Evolutionary conservation across 2,113 vertebrate species (phyloP).

Genomic region (Chloroceryle aenea): DNA sequence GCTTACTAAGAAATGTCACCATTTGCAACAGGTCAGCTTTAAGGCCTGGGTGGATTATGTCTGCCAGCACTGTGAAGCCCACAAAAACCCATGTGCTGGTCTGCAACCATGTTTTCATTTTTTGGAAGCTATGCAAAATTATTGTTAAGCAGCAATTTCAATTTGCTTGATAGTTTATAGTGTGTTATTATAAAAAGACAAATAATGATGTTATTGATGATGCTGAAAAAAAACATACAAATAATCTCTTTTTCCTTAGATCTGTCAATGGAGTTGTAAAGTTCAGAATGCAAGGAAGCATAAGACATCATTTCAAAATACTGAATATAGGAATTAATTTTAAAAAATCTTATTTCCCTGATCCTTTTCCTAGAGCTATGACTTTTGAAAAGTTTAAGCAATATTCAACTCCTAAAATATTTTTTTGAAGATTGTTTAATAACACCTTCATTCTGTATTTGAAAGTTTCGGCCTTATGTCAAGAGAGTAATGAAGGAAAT

Average conservation of each 20-base stretch:
- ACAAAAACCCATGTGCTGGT: not conserved
- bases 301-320: not conserved
- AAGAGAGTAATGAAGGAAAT: not conserved
- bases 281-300: not conserved
- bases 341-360: not conserved
- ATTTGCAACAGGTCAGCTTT: not conserved
- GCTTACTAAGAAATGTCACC: not conserved
- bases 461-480: not conserved
- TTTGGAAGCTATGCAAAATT: not conserved
- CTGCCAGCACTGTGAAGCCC: not conserved
- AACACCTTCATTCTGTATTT: not conserved
- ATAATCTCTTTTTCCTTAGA: not conserved
- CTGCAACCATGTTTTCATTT: not conserved
- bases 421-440: not conserved
- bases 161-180: not conserved
- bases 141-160: not conserved
- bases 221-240: not conserved
- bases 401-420: not conserved
- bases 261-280: not conserved
- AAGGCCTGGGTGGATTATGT: not conserved
- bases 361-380: not conserved
- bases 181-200: not conserved
- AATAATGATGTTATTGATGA: not conserved
- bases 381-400: not conserved
- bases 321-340: not conserved